A percentile compares a stretch with the other conserved stretches of the same genome.
Conservation (phyloP, 2,888 invertebrate genomes). For the Macrophya alboannulata region DNA sequence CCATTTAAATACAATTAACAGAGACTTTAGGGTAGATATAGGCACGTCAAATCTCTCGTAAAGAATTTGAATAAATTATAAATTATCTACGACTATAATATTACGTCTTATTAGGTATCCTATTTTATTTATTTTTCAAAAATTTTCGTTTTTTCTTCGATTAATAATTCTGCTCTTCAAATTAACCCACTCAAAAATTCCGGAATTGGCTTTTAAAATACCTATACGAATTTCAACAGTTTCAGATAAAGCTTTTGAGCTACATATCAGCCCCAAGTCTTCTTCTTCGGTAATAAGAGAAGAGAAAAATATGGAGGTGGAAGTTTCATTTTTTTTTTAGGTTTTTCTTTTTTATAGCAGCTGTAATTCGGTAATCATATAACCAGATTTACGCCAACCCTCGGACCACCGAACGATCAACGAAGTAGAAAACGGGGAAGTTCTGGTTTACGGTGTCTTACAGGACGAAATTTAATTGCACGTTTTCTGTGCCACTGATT, state of each 20-base stretch:
- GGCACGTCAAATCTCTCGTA: constrained; percentile 15
- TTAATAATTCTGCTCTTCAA: not conserved
- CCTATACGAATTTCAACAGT: not conserved
- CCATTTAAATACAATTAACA: constrained; percentile 33
- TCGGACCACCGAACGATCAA: not conserved
- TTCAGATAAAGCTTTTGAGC: not conserved
- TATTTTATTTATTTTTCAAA: no score
- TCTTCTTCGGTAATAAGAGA: no score
- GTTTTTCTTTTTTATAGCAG: not conserved
- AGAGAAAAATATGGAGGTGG: no score
- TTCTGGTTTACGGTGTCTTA: not conserved
- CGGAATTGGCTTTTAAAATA: not conserved
- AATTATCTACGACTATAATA: not conserved
- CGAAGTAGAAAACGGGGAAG: constrained; percentile 14
- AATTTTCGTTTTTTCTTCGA: not conserved
- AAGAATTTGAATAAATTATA: constrained; percentile 15
- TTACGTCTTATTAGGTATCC: not conserved
- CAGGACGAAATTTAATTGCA: constrained; percentile 22
- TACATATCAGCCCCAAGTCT: no score
- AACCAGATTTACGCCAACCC: not conserved
- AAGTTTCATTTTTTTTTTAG: no score
- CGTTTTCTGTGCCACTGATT: not conserved
- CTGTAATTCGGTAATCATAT: not conserved
- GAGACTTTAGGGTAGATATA: not conserved
- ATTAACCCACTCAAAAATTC: constrained; percentile 13